Base-by-base conservation (phyloP, 2,113 vertebrate species). In the Aptenodytes forsteri region DNA sequence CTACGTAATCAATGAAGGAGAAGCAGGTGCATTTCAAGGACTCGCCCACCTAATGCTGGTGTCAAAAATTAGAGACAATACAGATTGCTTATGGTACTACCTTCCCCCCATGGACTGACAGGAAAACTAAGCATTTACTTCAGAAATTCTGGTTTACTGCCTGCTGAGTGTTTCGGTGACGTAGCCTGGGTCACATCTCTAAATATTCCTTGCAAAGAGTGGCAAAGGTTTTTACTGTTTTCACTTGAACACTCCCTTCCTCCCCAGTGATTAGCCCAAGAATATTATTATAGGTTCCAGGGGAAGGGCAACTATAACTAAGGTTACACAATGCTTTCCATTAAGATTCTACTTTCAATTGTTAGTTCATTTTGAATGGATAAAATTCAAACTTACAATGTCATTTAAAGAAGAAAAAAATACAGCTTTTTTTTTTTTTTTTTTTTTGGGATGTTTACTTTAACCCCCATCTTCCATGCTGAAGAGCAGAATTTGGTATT, bases 361-460 rank as follows among this genome's bases (percentile, higher is more conserved):
- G 10, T 47, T 75, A 49, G 11, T 46, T 89, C 14, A 67, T 67
- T 91, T 64, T 25, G 27, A 62, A 81, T 11, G 15, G 50, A 15
- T 36, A 84, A 73, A 91, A 84, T 16, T 49, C 9, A 87, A 89
- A 78, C 5, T 54, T 62, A 77, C 4, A 78, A 52, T 12, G 2
- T 7, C 13, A 79, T 59, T 58, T 36, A 75, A 71, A 82, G 50
- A 78, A 58, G 9, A 44, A 36, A 82, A 82, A 72, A 38, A 38
- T 1, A 3, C 6, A 56, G 26, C 8, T 58, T 30, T n/a, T 10
- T n/a, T 17, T 11, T 2, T 1, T 2, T 8, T 3, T 6, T 17
- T 52, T 55, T 50, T 66, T 46, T 36, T 44, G 9, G 46, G 22
- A 47, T 30, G 12, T 42, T 56, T 67, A 52, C 38, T 79, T n/a